Conservation (phyloP, 2,888 invertebrate genomes). For the Bombylius discolor region DNA sequence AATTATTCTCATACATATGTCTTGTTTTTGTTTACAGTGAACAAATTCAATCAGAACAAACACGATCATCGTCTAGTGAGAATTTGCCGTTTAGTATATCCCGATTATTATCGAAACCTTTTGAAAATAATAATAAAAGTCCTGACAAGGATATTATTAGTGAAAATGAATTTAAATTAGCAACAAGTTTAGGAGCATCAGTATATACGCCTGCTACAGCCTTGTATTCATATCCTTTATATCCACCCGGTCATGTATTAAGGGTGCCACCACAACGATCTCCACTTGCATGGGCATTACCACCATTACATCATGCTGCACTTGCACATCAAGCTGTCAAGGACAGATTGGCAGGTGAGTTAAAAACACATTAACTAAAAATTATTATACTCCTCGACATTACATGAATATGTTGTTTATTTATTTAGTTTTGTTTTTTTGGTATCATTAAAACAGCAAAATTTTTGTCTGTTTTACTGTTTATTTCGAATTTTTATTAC, state of each 20-base stretch:
- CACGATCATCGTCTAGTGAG: conserved; percentile 38
- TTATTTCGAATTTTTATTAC: too few species aligned
- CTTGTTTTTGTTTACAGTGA: conserved; percentile 25
- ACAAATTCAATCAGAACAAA: conserved; percentile 39
- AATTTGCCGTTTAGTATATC: conserved; percentile 69
- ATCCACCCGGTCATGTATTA: conserved; percentile 57
- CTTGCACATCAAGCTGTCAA: conserved; percentile 72
- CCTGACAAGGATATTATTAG: conserved; percentile 31
- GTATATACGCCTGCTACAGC: conserved; percentile 32
- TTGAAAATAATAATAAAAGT: conserved; percentile 40
- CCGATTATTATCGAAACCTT: conserved; percentile 62
- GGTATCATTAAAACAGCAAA: too few species aligned
- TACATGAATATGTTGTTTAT: too few species aligned
- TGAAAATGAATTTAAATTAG: conserved; percentile 35
- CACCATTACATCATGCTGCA: conserved; percentile 46
- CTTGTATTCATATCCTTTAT: conserved; percentile 35
- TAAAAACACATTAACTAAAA: background rate
- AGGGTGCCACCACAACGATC: conserved; percentile 63
- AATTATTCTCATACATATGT: background rate
- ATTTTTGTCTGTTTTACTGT: too few species aligned
- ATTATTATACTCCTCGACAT: too few species aligned
- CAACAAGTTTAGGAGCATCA: conserved; percentile 33
- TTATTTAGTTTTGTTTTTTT: too few species aligned
- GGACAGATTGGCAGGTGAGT: conserved; percentile 68
- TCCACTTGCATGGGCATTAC: conserved; percentile 38